These are phyloP conservation scores for Acanthococcus lagerstroemiae DNA, from an alignment of 2,888 invertebrate species.

Conservation along the genomic window DNA sequence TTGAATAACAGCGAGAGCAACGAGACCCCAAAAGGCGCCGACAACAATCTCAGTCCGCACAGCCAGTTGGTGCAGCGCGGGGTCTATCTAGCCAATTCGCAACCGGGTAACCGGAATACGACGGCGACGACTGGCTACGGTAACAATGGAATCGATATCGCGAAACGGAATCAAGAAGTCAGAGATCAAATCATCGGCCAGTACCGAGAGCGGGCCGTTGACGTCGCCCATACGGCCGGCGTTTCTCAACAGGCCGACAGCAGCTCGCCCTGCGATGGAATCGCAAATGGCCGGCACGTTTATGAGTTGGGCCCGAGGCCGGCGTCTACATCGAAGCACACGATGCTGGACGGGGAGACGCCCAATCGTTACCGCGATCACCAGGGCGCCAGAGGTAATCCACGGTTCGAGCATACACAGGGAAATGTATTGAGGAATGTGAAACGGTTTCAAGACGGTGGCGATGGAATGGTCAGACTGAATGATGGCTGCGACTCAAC, in stretches of 20 bases:
- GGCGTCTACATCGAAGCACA: neutral
- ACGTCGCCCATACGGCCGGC: constrained; percentile 22
- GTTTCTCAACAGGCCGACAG: constrained; percentile 12
- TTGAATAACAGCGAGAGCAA: constrained; percentile 32
- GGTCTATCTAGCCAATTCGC: constrained; percentile 37
- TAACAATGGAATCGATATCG: constrained; percentile 16
- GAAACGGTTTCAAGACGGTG: constrained; percentile 10
- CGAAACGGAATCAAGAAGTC: constrained; percentile 35
- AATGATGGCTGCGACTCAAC: too few species aligned
- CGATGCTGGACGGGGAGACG: constrained; percentile 9
- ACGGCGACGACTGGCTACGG: neutral
- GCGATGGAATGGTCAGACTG: neutral
- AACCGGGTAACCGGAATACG: constrained; percentile 25
- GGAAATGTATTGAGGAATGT: constrained; percentile 2
- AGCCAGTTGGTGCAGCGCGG: constrained; percentile 39
- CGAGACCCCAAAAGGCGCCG: constrained; percentile 16
- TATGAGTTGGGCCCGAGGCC: constrained; percentile 1
- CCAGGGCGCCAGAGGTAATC: neutral
- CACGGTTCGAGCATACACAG: constrained; percentile 2
- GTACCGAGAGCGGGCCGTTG: constrained; percentile 23
- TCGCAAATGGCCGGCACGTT: neutral
- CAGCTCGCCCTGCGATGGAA: neutral
- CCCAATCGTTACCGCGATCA: constrained; percentile 20
- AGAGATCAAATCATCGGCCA: constrained; percentile 22
- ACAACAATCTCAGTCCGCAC: constrained; percentile 37